A percentile compares a stretch with the other conserved stretches of the same genome.
phyloP scores from a whole-genome alignment of 2,113 vertebrate genomes.

The Serinus canaria region DNA sequence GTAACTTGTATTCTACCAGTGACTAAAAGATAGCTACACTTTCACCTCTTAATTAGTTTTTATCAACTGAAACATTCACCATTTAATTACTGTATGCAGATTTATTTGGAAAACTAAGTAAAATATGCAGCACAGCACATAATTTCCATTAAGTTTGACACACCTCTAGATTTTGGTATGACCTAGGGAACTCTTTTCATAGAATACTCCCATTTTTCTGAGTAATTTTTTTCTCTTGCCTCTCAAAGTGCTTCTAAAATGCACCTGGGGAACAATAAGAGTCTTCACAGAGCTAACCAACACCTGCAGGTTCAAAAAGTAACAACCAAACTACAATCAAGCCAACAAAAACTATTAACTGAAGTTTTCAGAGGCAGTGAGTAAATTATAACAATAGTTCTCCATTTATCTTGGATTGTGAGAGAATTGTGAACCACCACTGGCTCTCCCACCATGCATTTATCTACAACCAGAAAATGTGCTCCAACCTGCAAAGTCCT shows the following conservation, averaged over 20 bases:
- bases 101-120: background rate
- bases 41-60: conserved; percentile 53
- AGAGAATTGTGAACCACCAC: background rate
- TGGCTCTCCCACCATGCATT: background rate
- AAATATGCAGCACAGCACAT: background rate
- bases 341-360: conserved; percentile 33
- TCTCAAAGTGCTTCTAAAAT: conserved; percentile 2
- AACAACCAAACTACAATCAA: background rate
- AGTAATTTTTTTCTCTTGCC: background rate
- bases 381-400: conserved; percentile 2
- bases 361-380: conserved; percentile 30
- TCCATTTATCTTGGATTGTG: background rate
- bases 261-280: background rate
- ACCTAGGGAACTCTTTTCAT: background rate
- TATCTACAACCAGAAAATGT: background rate
- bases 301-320: conserved; percentile 54
- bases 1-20: background rate
- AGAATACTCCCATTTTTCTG: background rate
- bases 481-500: background rate
- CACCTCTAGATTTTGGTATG: background rate
- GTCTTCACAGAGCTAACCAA: background rate
- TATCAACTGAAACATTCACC: conserved; percentile 1
- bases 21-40: background rate
- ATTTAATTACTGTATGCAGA: background rate
- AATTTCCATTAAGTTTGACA: background rate